These are phyloP conservation scores for Phylloscopus trochilus DNA, from an alignment of 2,113 vertebrate species.

Conservation along the genomic window DNA sequence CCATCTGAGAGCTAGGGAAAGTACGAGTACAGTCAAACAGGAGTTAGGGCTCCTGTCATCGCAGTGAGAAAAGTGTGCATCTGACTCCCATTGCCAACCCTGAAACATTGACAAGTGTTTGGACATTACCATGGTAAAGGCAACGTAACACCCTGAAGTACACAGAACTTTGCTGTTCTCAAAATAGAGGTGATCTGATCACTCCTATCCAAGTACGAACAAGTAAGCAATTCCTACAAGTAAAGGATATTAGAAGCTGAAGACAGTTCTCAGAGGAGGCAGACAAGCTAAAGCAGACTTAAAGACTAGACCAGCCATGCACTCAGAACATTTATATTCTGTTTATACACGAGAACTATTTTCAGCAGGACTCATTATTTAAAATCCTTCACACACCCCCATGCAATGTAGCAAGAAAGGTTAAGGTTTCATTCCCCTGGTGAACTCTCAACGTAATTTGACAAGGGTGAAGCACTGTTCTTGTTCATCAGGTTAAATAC, in stretches of 20 bases:
- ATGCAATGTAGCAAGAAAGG: background rate
- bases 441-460: background rate
- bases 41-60: background rate
- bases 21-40: background rate
- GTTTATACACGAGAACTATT: background rate
- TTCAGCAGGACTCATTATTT: constrained; percentile 20
- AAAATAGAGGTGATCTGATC: background rate
- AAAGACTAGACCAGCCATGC: background rate
- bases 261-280: background rate
- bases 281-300: background rate
- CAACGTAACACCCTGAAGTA: accelerated
- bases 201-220: background rate
- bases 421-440: background rate
- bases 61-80: background rate
- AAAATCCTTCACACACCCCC: background rate
- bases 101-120: background rate
- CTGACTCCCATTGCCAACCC: background rate
- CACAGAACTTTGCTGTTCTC: background rate
- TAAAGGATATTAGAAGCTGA: background rate
- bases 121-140: background rate
- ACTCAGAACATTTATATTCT: background rate
- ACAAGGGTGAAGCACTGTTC: background rate
- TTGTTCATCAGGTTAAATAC: background rate
- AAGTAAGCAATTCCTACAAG: background rate
- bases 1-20: background rate